Evolutionary conservation across 2,113 vertebrate species (phyloP).

Genomic region (Gobiocypris rarus): DNA sequence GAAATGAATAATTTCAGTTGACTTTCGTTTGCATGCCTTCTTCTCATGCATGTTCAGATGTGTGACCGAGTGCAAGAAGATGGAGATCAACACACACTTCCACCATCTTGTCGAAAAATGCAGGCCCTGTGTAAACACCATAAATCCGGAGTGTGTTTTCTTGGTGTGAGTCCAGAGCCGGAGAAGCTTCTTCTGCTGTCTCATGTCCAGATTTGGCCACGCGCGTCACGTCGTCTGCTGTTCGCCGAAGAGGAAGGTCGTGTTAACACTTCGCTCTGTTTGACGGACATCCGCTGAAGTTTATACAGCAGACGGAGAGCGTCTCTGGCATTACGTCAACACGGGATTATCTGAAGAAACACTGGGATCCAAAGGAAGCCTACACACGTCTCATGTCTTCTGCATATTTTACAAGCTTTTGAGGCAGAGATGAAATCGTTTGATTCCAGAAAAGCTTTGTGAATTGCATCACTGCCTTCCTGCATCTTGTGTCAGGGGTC

Average conservation of each 20-base stretch:
- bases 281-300: not conserved
- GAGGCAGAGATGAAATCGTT: not conserved
- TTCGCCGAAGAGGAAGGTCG: constrained; percentile 60
- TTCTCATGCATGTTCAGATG: constrained; percentile 23
- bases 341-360: not conserved
- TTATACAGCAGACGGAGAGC: not conserved
- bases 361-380: not conserved
- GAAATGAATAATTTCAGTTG: not conserved
- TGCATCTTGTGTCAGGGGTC: too few relatives aligned
- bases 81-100: constrained; percentile 67
- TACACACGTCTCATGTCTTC: not conserved
- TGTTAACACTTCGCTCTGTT: not conserved
- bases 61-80: constrained; percentile 53
- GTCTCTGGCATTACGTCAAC: constrained; percentile 19
- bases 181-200: constrained; percentile 56
- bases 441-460: not conserved
- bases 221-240: constrained; percentile 49
- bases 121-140: constrained; percentile 72
- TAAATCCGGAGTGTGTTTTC: constrained; percentile 62
- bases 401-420: not conserved
- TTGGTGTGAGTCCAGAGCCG: constrained; percentile 63
- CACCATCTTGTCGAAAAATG: constrained; percentile 65
- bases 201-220: constrained; percentile 75
- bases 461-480: too few relatives aligned
- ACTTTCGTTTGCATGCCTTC: constrained; percentile 5